Base-by-base conservation (phyloP, 53 echinoderm and acorn worm species). In the Zoroaster sp. region DNA sequence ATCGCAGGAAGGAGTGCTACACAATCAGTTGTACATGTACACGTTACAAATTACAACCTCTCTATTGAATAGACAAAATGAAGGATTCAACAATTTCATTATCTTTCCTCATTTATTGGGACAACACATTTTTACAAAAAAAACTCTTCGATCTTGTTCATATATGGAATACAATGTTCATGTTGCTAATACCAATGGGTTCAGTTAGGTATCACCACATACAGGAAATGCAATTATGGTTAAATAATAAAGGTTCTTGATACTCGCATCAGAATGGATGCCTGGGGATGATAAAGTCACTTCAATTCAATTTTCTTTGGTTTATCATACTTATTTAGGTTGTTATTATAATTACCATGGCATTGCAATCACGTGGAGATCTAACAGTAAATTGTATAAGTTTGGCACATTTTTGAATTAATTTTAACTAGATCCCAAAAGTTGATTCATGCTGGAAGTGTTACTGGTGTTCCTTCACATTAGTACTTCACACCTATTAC, bases 71-170 rank as follows among this genome's bases (percentile, higher is more conserved):
- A n/a, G n/a, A n/a, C n/a, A n/a, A n/a, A n/a, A n/a, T n/a, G n/a
- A n/a, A n/a, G n/a, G n/a, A n/a, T n/a, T n/a, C n/a, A 59, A 15
- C 28, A 59, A 8, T 59, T 59, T 59, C 8, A 59, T 85, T 51
- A 69, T 85, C 69, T 49, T 70, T 70, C 33, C 69, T 85, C 71
- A 47, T 85, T 85, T 70, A 70, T 85, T 85, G 85, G 85, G 85
- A 85, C 85, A 71, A 85, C 85, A 85, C 85, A 69, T 45, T 81
- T 85, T 85, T 85, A 85, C 85, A 85, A 85, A 75, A 75, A 74
- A 63, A 21, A 69, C 35, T 42, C 23, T 45, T 83, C 41, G 67
- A 83, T 80, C 80, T 83, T 69, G 67, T 59, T 80, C 55, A 23
- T 47, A 85, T 69, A 71, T 85, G 71, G 85, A 85, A 85, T 71